Conservation (phyloP, 92 coral and sea anemone species). For the Virgularia gustaviana region DNA sequence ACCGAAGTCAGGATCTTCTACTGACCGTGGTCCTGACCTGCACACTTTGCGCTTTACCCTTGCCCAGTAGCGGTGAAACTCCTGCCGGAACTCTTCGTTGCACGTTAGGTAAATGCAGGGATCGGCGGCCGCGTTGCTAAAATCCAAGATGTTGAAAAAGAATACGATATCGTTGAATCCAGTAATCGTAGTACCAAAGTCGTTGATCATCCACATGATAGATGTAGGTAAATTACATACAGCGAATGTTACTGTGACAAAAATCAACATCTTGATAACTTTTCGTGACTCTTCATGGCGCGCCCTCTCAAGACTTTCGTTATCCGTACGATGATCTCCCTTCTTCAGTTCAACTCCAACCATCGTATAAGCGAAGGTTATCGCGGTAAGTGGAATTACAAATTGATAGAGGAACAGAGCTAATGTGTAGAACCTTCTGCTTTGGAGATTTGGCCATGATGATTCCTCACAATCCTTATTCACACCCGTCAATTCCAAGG, state of each 20-base stretch:
- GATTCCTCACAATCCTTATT: slow-evolving; percentile 57
- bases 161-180: slow-evolving; percentile 69
- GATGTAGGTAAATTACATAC: slow-evolving; percentile 89
- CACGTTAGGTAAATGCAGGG: slow-evolving; percentile 88
- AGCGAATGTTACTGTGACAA: slow-evolving; percentile 89
- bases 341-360: slow-evolving; percentile 67
- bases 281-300: slow-evolving; percentile 76
- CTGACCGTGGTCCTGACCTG: no score
- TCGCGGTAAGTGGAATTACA: slow-evolving; percentile 67
- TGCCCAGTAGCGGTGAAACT: slow-evolving; percentile 46
- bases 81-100: slow-evolving; percentile 87
- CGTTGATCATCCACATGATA: slow-evolving; percentile 90
- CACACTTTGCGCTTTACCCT: slow-evolving; percentile 21
- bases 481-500: slow-evolving; percentile 52
- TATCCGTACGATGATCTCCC: slow-evolving; percentile 35
- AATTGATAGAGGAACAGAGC: slow-evolving; percentile 72
- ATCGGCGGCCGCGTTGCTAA: slow-evolving; percentile 91
- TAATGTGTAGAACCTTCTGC: slow-evolving; percentile 71
- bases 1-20: no score
- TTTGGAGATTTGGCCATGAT: slow-evolving; percentile 62
- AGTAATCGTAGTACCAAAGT: slow-evolving; percentile 65
- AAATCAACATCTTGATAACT: slow-evolving; percentile 89
- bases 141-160: slow-evolving; percentile 77
- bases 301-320: slow-evolving; percentile 65
- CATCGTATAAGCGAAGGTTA: slow-evolving; percentile 68